phyloP scores from a whole-genome alignment of 2,797 vertebrate species.

The Etheostoma nigrum region DNA sequence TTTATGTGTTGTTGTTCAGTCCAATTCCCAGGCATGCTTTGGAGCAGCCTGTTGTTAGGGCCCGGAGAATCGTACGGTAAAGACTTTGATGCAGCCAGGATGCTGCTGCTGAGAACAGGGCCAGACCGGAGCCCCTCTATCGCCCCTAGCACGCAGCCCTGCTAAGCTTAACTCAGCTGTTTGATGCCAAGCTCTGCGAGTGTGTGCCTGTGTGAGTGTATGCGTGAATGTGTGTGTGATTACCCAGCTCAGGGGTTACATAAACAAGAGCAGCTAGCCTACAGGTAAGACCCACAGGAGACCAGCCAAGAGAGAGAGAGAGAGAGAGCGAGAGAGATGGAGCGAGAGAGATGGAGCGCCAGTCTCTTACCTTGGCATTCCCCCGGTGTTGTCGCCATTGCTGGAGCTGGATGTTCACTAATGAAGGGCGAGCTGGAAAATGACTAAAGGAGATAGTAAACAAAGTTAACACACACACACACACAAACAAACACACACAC shows the following conservation, averaged over 20 bases:
- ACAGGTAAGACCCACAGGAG: slow-evolving; percentile 81
- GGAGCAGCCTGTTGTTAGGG: slow-evolving; percentile 73
- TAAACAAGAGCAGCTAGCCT: slow-evolving; percentile 81
- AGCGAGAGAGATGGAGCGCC: slow-evolving; percentile 54
- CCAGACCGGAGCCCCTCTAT: slow-evolving; percentile 70
- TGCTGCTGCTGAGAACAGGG: slow-evolving; percentile 73
- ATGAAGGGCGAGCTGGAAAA: slow-evolving; percentile 73
- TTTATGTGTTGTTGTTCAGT: slow-evolving; percentile 52
- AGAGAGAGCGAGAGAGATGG: slow-evolving; percentile 55
- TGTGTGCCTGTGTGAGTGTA: slow-evolving; percentile 54
- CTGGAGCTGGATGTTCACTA: slow-evolving; percentile 70
- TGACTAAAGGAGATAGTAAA: slow-evolving; percentile 73
- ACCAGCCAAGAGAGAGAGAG: slow-evolving; percentile 64
- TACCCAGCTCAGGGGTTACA: slow-evolving; percentile 76
- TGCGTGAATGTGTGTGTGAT: slow-evolving; percentile 44
- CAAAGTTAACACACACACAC: slow-evolving; percentile 56
- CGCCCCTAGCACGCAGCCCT: slow-evolving; percentile 71
- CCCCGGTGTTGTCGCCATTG: slow-evolving; percentile 68
- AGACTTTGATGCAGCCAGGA: slow-evolving; percentile 72
- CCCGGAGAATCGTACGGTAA: slow-evolving; percentile 64
- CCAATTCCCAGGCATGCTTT: slow-evolving; percentile 56
- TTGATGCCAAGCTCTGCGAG: slow-evolving; percentile 74
- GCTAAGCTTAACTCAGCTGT: slow-evolving; percentile 77
- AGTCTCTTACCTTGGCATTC: slow-evolving; percentile 68
- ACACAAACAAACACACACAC: slow-evolving; percentile 18